Base-by-base conservation (phyloP, 2,888 invertebrate genomes). In the Nemurella pictetii region DNA sequence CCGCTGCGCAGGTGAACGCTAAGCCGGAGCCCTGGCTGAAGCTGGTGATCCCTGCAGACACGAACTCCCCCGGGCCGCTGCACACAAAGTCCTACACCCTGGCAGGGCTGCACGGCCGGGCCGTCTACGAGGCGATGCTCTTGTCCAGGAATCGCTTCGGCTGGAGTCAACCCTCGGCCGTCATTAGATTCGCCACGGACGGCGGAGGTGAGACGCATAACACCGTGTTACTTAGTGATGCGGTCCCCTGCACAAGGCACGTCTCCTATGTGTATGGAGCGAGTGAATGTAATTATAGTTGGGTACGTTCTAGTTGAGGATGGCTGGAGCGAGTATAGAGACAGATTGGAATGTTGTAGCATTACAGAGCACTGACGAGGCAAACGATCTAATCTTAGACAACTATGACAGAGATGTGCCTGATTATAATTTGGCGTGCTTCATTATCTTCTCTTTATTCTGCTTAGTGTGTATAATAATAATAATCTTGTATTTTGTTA, bases 71-170 rank as follows among this genome's bases (percentile, higher is more conserved):
- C 91, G 95, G 96, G 2, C 94, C 95, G 0, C 93, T 96, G 83
- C 96, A 96, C 88, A 94, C 95, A 9, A 95, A 95, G 72, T 93
- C 93, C 0, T 96, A 95, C 88, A 94, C 94, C 0, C 92, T 97
- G 0, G 92, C 93, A 84, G 96, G 96, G 0, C 91, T 97, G 0
- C 93, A 94, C 32, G 94, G 94, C 0, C 94, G 94, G 4, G 94
- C 94, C 0, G 93, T 95, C 0, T 97, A 96, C 88, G 96, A 97
- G 90, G 95, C 95, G 0, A 91, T 94, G 0, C 93, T 96, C 0
- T 92, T 94, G n/a, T 95, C 96, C 0, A 93, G 96, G 89, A 97
- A 97, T 90, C 93, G 94, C 88, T 96, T 94, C 88, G 96, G 97
- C n/a, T 96, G 95, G 95, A 96, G 96, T 87, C 94, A 95, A 87